A percentile compares a stretch with the other conserved stretches of the same genome.
These are phyloP conservation scores for Spilogale gracilis DNA, from an alignment of 2,113 vertebrate genomes.

Conservation along the genomic window DNA sequence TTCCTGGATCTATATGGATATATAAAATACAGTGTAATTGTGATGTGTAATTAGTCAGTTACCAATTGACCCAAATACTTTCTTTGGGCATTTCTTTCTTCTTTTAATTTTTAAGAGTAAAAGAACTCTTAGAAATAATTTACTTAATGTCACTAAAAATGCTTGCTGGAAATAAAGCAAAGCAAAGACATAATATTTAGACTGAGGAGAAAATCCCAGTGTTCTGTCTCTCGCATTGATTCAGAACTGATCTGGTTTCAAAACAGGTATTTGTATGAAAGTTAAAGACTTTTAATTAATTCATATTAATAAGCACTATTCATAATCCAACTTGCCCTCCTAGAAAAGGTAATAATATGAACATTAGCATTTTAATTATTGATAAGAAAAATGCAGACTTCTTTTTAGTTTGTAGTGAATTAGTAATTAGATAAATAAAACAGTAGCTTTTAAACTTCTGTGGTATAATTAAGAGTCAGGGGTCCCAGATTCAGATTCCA, in stretches of 20 bases:
- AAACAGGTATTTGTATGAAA: slow-evolving; percentile 43
- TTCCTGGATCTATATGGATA: slow-evolving; percentile 24
- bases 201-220: slow-evolving; percentile 16
- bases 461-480: slow-evolving; percentile 3
- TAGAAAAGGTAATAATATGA: background rate
- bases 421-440: background rate
- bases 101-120: slow-evolving; percentile 25
- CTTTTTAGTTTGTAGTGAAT: slow-evolving; percentile 32
- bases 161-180: slow-evolving; percentile 44
- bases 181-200: background rate
- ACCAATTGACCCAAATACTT: background rate
- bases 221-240: background rate
- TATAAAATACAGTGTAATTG: background rate
- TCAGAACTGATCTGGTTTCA: slow-evolving; percentile 45
- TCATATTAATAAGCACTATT: slow-evolving; percentile 20
- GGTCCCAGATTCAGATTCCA: background rate
- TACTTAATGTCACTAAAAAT: slow-evolving; percentile 58
- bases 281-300: slow-evolving; percentile 49
- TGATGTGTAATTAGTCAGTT: slow-evolving; percentile 60
- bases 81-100: slow-evolving; percentile 9
- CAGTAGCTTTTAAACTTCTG: slow-evolving; percentile 30
- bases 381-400: slow-evolving; percentile 17
- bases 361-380: slow-evolving; percentile 47
- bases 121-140: slow-evolving; percentile 29
- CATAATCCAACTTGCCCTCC: slow-evolving; percentile 15